Evolutionary conservation across 92 coral and sea anemone species (phyloP).

Genomic region (Chrysogorgia sp.): DNA sequence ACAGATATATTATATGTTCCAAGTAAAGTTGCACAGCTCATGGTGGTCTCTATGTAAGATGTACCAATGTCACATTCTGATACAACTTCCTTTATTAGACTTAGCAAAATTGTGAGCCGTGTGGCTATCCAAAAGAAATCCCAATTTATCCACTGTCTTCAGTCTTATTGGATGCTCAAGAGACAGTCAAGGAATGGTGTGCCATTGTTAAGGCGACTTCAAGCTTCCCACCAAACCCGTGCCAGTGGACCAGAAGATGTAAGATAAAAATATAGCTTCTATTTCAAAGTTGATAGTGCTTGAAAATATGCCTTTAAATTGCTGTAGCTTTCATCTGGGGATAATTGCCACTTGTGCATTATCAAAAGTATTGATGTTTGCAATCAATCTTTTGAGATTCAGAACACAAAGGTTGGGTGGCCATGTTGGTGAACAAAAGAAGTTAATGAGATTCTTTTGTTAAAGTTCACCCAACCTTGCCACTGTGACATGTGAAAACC

Average conservation of each 20-base stretch:
- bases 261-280: background rate
- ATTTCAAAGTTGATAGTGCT: background rate
- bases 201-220: slow-evolving; percentile 88
- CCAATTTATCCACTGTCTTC: slow-evolving; percentile 90
- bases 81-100: slow-evolving; percentile 50
- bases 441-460: too few species aligned
- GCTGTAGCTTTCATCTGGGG: too few species aligned
- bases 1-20: too few species aligned
- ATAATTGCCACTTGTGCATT: too few species aligned
- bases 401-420: too few species aligned
- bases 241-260: slow-evolving; percentile 89
- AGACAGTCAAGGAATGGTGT: slow-evolving; percentile 99
- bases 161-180: slow-evolving; percentile 98
- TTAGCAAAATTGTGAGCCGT: slow-evolving; percentile 95
- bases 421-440: too few species aligned
- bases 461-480: background rate
- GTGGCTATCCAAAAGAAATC: slow-evolving; percentile 97
- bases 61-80: too few species aligned
- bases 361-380: too few species aligned
- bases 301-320: background rate
- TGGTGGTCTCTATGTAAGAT: too few species aligned
- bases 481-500: background rate
- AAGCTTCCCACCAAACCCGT: slow-evolving; percentile 94
- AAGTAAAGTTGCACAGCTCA: too few species aligned
- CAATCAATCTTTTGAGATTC: too few species aligned